These are phyloP conservation scores for Empis livida DNA, from an alignment of 2,888 invertebrate species.

Conservation along the genomic window DNA sequence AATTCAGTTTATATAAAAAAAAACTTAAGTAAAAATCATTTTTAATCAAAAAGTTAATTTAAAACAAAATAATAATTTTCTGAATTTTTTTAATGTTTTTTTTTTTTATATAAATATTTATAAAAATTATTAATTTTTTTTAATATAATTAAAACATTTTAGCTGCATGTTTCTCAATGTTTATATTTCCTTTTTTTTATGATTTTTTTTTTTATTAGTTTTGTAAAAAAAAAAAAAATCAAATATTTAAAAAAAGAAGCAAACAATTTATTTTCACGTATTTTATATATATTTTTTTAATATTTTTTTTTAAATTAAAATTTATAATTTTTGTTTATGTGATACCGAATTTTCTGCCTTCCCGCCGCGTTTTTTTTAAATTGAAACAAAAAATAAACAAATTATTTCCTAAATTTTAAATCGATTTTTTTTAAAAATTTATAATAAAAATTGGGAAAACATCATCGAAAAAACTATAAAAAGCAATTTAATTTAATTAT, in stretches of 20 bases:
- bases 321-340: conserved; percentile 22
- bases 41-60: not conserved
- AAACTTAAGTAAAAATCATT: not conserved
- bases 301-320: conserved; percentile 15
- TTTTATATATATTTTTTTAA: not conserved
- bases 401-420: not conserved
- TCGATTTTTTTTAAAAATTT: not conserved
- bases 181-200: conserved; percentile 25
- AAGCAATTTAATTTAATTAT: too few relatives aligned
- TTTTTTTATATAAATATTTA: not conserved
- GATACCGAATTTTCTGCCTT: conserved; percentile 36
- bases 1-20: not conserved
- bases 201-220: conserved; percentile 18
- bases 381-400: not conserved
- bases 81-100: conserved; percentile 6
- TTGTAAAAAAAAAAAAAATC: not conserved
- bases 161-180: conserved; percentile 37
- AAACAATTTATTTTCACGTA: conserved; percentile 6
- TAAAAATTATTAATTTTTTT: not conserved
- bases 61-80: not conserved
- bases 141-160: conserved; percentile 4
- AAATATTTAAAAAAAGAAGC: not conserved
- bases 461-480: too few relatives aligned
- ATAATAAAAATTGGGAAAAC: not conserved
- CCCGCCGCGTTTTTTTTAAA: too few relatives aligned